Conservation (phyloP, 2,113 vertebrate genomes). For the Hydrolagus affinis region DNA sequence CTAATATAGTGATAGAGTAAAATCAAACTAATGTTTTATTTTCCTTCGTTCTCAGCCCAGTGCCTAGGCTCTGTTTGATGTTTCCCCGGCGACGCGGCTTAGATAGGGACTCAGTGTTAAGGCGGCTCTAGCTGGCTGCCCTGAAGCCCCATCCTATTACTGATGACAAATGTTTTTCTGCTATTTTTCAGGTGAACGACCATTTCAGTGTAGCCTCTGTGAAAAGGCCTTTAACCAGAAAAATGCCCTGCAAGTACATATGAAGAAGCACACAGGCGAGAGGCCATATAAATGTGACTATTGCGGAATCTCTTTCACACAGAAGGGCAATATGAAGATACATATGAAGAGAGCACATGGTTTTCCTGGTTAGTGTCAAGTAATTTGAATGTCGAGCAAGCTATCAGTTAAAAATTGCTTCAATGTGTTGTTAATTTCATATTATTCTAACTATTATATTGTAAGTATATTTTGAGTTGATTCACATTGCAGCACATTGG, state of each 20-base stretch:
- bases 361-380: constrained; percentile 57
- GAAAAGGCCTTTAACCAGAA: constrained; percentile 98
- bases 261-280: constrained; percentile 95
- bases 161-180: not conserved
- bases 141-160: not conserved
- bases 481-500: too few relatives aligned
- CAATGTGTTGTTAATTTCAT: not conserved
- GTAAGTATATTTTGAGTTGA: too few relatives aligned
- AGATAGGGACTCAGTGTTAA: not conserved
- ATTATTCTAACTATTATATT: too few relatives aligned
- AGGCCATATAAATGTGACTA: constrained; percentile 86
- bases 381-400: not conserved
- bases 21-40: too few relatives aligned
- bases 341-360: constrained; percentile 90
- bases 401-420: not conserved
- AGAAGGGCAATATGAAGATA: constrained; percentile 99
- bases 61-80: not conserved
- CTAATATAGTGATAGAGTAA: too few relatives aligned
- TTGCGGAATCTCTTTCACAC: constrained; percentile 87
- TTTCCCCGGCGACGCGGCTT: not conserved
- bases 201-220: constrained; percentile 80
- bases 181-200: constrained; percentile 71
- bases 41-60: not conserved
- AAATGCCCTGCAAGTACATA: constrained; percentile 91
- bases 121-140: not conserved